Conservation (phyloP, 53 echinoderm and acorn worm species). For the Patiria pectinifera region DNA sequence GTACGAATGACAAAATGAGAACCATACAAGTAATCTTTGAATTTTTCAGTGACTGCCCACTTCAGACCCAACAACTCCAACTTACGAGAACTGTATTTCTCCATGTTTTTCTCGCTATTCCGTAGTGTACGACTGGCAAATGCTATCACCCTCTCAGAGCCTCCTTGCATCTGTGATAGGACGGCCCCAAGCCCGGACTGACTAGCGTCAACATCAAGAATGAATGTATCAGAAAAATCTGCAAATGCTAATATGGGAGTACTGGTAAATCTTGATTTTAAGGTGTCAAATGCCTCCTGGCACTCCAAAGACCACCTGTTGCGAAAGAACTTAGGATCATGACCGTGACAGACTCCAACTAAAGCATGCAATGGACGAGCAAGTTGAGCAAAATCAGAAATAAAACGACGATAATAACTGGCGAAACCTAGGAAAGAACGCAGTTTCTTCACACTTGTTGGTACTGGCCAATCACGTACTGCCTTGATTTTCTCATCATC, state of each 20-base stretch:
- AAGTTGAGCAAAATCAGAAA: slow-evolving; percentile 37
- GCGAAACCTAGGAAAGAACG: slow-evolving; percentile 37
- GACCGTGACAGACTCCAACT: slow-evolving; percentile 2
- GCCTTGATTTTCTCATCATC: slow-evolving; percentile 22
- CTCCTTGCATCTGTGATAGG: slow-evolving; percentile 61
- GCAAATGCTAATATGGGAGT: slow-evolving; percentile 62
- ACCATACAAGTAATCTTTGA: slow-evolving; percentile 62
- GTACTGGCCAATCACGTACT: neutral
- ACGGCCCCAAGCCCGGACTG: slow-evolving; percentile 62
- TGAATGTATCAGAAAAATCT: slow-evolving; percentile 52
- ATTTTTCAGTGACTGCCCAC: slow-evolving; percentile 76
- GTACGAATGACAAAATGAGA: neutral
- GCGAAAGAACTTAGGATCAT: neutral
- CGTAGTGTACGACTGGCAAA: slow-evolving; percentile 69
- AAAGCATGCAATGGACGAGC: slow-evolving; percentile 39
- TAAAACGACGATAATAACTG: slow-evolving; percentile 44
- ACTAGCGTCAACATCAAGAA: slow-evolving; percentile 62
- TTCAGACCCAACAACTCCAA: slow-evolving; percentile 69
- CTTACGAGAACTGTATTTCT: slow-evolving; percentile 64
- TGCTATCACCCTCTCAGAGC: slow-evolving; percentile 36
- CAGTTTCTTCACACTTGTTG: slow-evolving; percentile 10
- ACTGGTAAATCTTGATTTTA: slow-evolving; percentile 34
- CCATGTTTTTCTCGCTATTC: slow-evolving; percentile 61
- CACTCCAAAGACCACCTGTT: slow-evolving; percentile 19
- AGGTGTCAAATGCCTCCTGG: slow-evolving; percentile 21